A percentile compares a stretch with the other conserved stretches of the same genome.
These are phyloP conservation scores for Stegophylla sp. DNA, from an alignment of 2,888 invertebrate species.

Conservation along the genomic window DNA sequence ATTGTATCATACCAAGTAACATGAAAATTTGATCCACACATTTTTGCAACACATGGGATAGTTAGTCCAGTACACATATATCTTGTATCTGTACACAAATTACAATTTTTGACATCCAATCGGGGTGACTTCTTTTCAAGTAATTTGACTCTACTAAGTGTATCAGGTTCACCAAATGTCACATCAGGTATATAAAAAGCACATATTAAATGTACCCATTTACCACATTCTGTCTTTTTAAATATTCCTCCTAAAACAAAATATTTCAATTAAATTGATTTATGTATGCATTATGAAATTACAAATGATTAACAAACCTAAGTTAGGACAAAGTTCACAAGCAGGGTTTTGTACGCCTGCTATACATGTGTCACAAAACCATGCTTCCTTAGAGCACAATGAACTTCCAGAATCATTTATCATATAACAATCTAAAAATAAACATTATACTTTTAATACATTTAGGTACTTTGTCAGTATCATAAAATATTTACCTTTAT, in stretches of 20 bases:
- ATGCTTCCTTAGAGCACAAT: too few relatives aligned
- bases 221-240: slow-evolving; percentile 96
- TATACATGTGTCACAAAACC: too few relatives aligned
- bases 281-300: too few relatives aligned
- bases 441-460: too few relatives aligned
- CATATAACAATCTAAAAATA: too few relatives aligned
- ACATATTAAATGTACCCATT: slow-evolving; percentile 98
- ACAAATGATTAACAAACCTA: too few relatives aligned
- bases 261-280: neutral
- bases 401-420: too few relatives aligned
- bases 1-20: slow-evolving; percentile 81
- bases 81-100: slow-evolving; percentile 85
- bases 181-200: slow-evolving; percentile 97
- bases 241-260: slow-evolving; percentile 76
- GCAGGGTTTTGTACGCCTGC: too few relatives aligned
- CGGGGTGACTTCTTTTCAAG: slow-evolving; percentile 96
- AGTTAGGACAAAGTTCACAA: too few relatives aligned
- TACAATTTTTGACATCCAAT: slow-evolving; percentile 93
- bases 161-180: slow-evolving; percentile 93
- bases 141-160: slow-evolving; percentile 87
- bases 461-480: too few relatives aligned
- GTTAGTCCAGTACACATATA: slow-evolving; percentile 92
- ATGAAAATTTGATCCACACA: slow-evolving; percentile 97
- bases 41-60: slow-evolving; percentile 96
- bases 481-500: too few relatives aligned